Evolutionary conservation across 2,888 invertebrate species (phyloP).

Genomic region (Loripinus fragilis): DNA sequence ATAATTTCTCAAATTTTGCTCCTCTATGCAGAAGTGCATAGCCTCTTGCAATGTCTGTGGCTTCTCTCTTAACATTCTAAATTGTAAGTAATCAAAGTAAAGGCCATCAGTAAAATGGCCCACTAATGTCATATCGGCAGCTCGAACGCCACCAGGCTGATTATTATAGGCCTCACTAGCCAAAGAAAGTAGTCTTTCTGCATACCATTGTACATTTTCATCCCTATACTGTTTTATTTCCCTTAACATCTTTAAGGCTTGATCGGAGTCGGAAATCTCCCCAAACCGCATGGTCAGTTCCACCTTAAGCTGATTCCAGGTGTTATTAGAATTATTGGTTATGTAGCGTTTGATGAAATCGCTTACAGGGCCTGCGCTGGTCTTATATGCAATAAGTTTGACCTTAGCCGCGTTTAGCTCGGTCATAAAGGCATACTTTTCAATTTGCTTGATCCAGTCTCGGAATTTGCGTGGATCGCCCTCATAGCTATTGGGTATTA

Average conservation of each 20-base stretch:
- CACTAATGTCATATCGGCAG: neutral
- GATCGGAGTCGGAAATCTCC: neutral
- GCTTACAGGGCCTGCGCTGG: neutral
- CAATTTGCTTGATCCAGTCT: neutral
- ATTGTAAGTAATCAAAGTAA: too few species aligned
- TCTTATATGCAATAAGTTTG: neutral
- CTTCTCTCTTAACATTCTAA: too few species aligned
- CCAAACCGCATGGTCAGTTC: neutral
- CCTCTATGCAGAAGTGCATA: neutral
- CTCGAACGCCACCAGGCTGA: neutral
- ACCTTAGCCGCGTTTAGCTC: neutral
- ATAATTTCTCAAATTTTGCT: neutral
- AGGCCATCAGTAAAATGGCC: neutral
- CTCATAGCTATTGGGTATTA: neutral
- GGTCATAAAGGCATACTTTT: slow-evolving; percentile 2
- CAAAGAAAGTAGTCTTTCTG: neutral
- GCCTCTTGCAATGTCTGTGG: neutral
- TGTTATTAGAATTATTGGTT: too few species aligned
- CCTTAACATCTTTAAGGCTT: neutral
- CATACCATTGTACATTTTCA: neutral
- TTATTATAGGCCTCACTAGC: neutral
- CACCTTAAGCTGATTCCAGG: neutral
- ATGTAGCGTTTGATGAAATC: neutral
- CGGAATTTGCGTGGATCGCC: neutral
- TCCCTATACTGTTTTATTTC: neutral